A percentile compares a stretch with the other conserved stretches of the same genome.
phyloP scores from a whole-genome alignment of 2,113 vertebrate species.

The Rousettus leschenaultii region DNA sequence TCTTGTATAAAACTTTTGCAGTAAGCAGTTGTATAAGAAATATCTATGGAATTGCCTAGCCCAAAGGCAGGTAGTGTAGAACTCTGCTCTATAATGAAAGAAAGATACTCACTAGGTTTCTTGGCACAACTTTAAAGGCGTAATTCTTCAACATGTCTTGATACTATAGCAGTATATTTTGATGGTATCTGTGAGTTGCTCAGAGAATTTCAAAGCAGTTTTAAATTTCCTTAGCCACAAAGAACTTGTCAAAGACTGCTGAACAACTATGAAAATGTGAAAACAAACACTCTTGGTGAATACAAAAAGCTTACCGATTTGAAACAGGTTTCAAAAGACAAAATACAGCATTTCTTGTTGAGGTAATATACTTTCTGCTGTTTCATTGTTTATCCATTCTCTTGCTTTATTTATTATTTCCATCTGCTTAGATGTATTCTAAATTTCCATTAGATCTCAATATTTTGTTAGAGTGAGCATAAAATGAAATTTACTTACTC shows the following conservation, averaged over 20 bases:
- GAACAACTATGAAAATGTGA: constrained; percentile 42
- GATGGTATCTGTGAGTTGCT: constrained; percentile 56
- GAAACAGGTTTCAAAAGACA: constrained; percentile 42
- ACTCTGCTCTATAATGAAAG: constrained; percentile 41
- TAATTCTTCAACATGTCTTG: constrained; percentile 58
- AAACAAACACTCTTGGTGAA: constrained; percentile 68
- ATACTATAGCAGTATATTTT: constrained; percentile 56
- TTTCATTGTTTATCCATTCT: not conserved
- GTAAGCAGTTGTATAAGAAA: not conserved
- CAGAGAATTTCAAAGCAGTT: constrained; percentile 63
- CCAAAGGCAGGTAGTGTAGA: constrained; percentile 23
- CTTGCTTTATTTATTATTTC: not conserved
- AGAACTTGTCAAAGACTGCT: constrained; percentile 65
- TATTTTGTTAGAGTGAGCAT: not conserved
- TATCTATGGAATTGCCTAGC: not conserved
- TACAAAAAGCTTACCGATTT: constrained; percentile 57
- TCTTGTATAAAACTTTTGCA: constrained; percentile 20
- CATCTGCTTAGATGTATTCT: not conserved
- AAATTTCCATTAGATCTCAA: not conserved
- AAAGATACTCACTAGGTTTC: not conserved
- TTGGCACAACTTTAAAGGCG: constrained; percentile 24
- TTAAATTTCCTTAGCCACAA: constrained; percentile 67
- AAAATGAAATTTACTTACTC: not conserved
- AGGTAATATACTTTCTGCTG: not conserved
- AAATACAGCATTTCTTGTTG: not conserved